Base-by-base conservation (phyloP, 2,797 vertebrate genomes). In the Heterohyrax brucei region DNA sequence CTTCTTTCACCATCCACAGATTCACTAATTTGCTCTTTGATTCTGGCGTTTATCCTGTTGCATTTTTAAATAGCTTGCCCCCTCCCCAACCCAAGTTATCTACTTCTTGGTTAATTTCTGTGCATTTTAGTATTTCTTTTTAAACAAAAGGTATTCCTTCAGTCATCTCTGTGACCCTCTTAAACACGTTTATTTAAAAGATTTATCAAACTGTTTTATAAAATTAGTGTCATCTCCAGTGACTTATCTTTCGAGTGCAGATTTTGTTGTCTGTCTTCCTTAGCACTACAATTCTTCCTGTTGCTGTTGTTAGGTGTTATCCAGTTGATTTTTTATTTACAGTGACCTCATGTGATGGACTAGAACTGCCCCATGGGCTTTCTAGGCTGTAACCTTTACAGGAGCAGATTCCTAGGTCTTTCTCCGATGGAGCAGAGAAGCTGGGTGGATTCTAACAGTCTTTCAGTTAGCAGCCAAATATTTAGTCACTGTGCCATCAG, bases 151-250 rank as follows among this genome's bases (percentile, higher is more conserved):
- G 21, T 70, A 24, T 30, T 78, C 48, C n/a, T 85, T 94, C 62
- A 39, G 9, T 56, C 68, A 79, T 81, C 59, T 89, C 68, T 59
- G 70, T 90, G 64, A 92, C 30, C 1, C 39, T 26, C 44, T 89
- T 96, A 64, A 96, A 80, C n/a, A 86, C 30, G 76, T 70, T 75
- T 79, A 91, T 64, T 93, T 7, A 24, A 95, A 94, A 39, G 68
- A 78, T 61, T 75, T 96, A 50, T 48, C 93, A 93, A 70, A 80
- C 22, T 86, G 12, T 68, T 68, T 50, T 68, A n/a, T 46, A 95
- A 64, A 87, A 90, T 64, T 13, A 94, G 83, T 90, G 88, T 53
- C 46, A 88, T 46, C 44, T 88, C 3, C 46, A 76, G 66, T 33
- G 53, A 64, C 22, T 93, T 76, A 22, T 46, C 68, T 56, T 87